Evolutionary conservation across 2,113 vertebrate species (phyloP), one percentile per base, ranked within the genome.

Genomic region (Mirza zaza): DNA sequence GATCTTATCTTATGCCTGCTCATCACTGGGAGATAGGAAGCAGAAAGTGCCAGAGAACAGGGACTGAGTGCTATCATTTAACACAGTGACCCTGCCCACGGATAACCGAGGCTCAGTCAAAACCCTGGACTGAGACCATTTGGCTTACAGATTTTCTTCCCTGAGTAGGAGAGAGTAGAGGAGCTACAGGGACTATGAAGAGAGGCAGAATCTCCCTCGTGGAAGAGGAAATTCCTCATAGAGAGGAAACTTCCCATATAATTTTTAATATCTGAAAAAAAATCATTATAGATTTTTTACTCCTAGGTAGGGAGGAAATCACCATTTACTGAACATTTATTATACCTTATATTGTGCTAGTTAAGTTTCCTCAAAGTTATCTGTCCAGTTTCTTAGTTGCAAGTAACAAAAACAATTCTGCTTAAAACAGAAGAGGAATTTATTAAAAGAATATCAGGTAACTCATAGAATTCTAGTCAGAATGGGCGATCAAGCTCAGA

Each of bases 181-280:
- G 34, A 59, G 50, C 34, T 39, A 45, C 2, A 23, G 23, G 27
- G 42, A 15, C 23, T 84, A 8, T 59, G 39, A 71, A 50, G 4
- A 80, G 39, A 75, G 39, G 45, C 3, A 93, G 45, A 65, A 59
- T 71, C 59, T 83, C 63, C 55, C 29, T 63, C 34, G 3, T 32
- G 8, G 42, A 48, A 48, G 42, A 48, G 42, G 73, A 18, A 76
- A 76, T 15, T 18, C 27, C 8, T 48, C 18, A 55, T 20, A 67
- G 29, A 59, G 3, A 91, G 50, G 15, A 76, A 63, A 85, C 57
- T 89, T 89, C 32, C 48, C 55, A 12, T n/a, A 39, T 1, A 70
- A 2, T 59, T 95, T 79, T 93, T 80, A 76, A 61, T 45, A 93
- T 48, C 70, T 73, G 39, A 88, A 91, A 96, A 68, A 32, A 85